Percentiles rank a stretch among this genome's conserved stretches.
phyloP scores from a whole-genome alignment of 2,113 vertebrate species.

The Orcinus orca region DNA sequence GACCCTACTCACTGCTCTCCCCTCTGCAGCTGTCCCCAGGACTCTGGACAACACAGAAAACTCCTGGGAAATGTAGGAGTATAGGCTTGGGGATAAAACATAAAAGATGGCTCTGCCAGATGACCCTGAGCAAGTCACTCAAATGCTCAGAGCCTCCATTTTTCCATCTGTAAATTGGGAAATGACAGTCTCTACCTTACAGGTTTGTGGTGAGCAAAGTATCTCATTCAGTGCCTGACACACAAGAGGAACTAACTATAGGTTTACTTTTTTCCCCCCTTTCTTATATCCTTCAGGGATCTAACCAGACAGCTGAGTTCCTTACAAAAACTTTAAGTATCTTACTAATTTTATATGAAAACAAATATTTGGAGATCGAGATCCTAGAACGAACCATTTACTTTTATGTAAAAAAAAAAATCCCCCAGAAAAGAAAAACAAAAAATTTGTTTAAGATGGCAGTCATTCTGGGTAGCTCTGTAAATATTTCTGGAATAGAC shows the following conservation, averaged over 20 bases:
- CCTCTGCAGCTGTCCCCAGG: not conserved
- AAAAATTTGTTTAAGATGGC: not conserved
- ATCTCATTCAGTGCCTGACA: not conserved
- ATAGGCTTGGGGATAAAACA: slow-evolving; percentile 47
- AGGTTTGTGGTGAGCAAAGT: not conserved
- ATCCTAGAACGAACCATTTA: not conserved
- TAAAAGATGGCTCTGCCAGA: not conserved
- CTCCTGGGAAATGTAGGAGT: not conserved
- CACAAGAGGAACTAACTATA: not conserved
- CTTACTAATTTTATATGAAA: not conserved
- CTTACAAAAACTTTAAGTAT: not conserved
- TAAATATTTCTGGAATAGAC: not conserved
- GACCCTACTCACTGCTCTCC: not conserved
- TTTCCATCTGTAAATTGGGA: not conserved
- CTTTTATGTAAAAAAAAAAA: not conserved
- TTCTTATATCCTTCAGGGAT: not conserved
- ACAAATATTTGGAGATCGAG: not conserved
- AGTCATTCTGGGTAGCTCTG: not conserved
- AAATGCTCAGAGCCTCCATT: not conserved
- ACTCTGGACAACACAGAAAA: not conserved
- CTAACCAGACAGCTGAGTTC: not conserved
- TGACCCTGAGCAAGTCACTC: not conserved
- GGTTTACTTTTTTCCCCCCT: rapidly evolving
- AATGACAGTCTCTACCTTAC: not conserved
- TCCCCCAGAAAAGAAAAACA: too few species aligned